Evolutionary conservation across 2,888 invertebrate species (phyloP).

Genomic region (Ypsolopha sequella): DNA sequence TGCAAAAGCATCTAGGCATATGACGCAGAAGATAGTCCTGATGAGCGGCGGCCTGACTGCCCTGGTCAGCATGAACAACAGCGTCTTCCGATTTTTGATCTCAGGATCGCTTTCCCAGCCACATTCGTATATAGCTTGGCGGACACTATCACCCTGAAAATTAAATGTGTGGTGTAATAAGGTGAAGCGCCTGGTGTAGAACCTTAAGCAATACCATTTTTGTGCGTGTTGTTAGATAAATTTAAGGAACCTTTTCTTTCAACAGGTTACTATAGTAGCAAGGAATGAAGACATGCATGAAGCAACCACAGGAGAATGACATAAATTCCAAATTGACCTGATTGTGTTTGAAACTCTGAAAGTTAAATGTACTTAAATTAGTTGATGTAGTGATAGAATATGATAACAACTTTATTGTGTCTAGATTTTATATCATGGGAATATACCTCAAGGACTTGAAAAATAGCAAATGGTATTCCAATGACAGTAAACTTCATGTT

Average conservation of each 20-base stretch:
- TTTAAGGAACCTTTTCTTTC: conserved; percentile 35
- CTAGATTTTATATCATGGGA: not conserved
- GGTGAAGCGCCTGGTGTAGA: not conserved
- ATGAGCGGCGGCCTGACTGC: conserved; percentile 33
- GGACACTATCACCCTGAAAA: conserved; percentile 32
- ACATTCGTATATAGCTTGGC: conserved; percentile 38
- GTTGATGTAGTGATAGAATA: too few relatives aligned
- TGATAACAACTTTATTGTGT: too few relatives aligned
- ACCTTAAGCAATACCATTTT: not conserved
- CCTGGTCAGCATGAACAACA: conserved; percentile 44
- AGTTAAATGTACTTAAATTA: conserved; percentile 6
- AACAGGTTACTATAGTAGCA: conserved; percentile 48
- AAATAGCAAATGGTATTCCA: conserved; percentile 37
- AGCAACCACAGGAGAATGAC: conserved; percentile 24
- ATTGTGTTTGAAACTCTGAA: conserved; percentile 27
- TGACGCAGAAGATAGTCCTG: conserved; percentile 35
- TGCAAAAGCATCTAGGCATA: conserved; percentile 43
- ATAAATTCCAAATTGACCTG: conserved; percentile 36
- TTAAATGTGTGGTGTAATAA: not conserved
- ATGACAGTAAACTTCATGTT: conserved; percentile 42
- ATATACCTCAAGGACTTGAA: conserved; percentile 35
- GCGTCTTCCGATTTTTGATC: conserved; percentile 23
- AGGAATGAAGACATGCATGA: conserved; percentile 38
- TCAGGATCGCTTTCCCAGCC: conserved; percentile 38
- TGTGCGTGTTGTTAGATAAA: not conserved